Evolutionary conservation across 2,113 vertebrate genomes (phyloP).

Genomic region (Pseudorectes ferrugineus): DNA sequence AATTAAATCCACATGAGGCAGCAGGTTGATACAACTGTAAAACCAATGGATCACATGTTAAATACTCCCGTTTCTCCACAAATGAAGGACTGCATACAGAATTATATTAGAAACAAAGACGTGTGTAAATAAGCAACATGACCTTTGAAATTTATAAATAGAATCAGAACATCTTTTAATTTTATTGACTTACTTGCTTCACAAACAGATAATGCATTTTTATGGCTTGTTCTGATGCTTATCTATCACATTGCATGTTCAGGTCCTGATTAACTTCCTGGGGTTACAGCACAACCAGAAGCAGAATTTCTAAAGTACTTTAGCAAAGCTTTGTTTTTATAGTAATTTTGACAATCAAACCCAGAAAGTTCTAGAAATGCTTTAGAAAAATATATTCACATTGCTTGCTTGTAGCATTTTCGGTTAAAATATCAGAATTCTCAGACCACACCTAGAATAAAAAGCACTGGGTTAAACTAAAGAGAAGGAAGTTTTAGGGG

Average conservation of each 20-base stretch:
- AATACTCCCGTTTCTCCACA: neutral
- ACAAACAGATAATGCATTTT: neutral
- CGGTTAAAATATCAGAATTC: neutral
- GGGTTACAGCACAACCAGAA: neutral
- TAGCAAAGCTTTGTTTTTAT: neutral
- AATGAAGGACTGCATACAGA: neutral
- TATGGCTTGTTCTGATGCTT: neutral
- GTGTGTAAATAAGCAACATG: neutral
- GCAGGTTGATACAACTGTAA: neutral
- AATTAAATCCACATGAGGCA: neutral
- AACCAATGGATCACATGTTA: neutral
- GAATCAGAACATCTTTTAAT: neutral
- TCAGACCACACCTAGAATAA: neutral
- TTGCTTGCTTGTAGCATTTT: neutral
- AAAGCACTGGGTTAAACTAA: neutral
- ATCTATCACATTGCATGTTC: neutral
- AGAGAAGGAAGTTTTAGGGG: neutral
- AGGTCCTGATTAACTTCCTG: neutral
- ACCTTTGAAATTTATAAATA: neutral
- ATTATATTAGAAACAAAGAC: neutral
- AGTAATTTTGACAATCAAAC: neutral
- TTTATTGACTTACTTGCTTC: neutral
- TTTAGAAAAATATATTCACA: neutral
- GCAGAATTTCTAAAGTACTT: neutral
- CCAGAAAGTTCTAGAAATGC: neutral